phyloP scores from a whole-genome alignment of 2,888 invertebrate genomes.

The Cerceris rybyensis region DNA sequence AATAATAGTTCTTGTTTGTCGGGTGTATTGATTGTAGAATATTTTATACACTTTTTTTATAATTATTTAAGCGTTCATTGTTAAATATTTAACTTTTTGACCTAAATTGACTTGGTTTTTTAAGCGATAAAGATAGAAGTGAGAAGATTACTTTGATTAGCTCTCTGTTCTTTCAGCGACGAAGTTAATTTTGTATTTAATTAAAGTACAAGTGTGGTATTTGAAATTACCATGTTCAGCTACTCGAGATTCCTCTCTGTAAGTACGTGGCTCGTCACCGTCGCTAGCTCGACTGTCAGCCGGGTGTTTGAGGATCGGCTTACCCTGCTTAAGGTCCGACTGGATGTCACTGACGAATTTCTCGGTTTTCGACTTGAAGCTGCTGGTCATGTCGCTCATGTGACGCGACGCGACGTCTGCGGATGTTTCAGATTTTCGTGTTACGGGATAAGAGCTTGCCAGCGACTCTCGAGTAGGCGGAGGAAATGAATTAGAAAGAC shows the following conservation, averaged over 20 bases:
- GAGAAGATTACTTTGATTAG: no score
- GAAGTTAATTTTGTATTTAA: no score
- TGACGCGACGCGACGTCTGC: slow-evolving; percentile 85
- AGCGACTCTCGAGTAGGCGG: slow-evolving; percentile 39
- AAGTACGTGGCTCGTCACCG: slow-evolving; percentile 86
- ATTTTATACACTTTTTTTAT: no score
- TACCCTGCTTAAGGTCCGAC: slow-evolving; percentile 83
- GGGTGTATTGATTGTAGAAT: no score
- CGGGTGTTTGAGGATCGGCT: slow-evolving; percentile 82
- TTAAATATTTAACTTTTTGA: no score
- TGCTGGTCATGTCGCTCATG: slow-evolving; percentile 86
- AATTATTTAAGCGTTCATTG: no score
- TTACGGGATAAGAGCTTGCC: slow-evolving; percentile 55
- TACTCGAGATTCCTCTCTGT: slow-evolving; percentile 87
- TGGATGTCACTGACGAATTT: slow-evolving; percentile 87
- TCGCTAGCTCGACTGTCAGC: slow-evolving; percentile 67
- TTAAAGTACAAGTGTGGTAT: no score
- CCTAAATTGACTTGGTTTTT: no score
- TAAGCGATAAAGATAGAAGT: no score
- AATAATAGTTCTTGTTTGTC: no score
- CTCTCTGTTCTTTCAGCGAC: no score
- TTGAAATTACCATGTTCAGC: slow-evolving; percentile 86
- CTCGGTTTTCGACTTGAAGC: slow-evolving; percentile 87
- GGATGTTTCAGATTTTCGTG: slow-evolving; percentile 69
- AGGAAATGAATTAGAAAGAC: slow-evolving; percentile 33